A percentile compares a stretch with the other conserved stretches of the same genome.
Conservation (phyloP, 2,888 invertebrate genomes). For the Dimorphilus gyrociliatus region DNA sequence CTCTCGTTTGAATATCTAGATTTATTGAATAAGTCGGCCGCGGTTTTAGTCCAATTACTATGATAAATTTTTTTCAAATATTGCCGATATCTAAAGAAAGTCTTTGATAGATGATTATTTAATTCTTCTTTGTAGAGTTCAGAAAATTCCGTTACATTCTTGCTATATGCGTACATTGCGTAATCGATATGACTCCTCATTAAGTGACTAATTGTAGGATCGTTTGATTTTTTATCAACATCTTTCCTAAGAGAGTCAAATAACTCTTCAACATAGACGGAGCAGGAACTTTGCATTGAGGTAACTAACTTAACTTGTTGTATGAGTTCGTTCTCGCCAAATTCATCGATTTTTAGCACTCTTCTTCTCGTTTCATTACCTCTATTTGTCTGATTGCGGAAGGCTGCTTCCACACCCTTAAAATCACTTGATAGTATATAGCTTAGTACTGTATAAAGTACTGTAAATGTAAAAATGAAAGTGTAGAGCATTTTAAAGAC, state of each 20-base stretch:
- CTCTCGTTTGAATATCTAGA: slow-evolving; percentile 5
- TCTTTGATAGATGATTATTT: too few relatives aligned
- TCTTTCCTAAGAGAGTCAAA: slow-evolving; percentile 8
- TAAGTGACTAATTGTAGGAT: too few relatives aligned
- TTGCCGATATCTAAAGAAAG: slow-evolving; percentile 12
- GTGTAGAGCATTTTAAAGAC: slow-evolving; percentile 20
- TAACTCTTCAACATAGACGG: slow-evolving; percentile 12
- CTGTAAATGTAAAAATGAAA: slow-evolving; percentile 21
- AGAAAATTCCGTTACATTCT: too few relatives aligned
- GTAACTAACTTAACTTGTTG: slow-evolving; percentile 9
- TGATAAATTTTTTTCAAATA: slow-evolving; percentile 18
- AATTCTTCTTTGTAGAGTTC: too few relatives aligned
- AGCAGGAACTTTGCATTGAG: slow-evolving; percentile 12
- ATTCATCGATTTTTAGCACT: slow-evolving; percentile 2
- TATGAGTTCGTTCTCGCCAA: slow-evolving; percentile 8
- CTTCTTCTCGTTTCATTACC: slow-evolving; percentile 6
- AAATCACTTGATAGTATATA: slow-evolving; percentile 8
- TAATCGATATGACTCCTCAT: too few relatives aligned
- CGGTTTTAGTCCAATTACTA: slow-evolving; percentile 25
- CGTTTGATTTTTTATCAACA: slow-evolving; percentile 10
- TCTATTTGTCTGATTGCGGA: slow-evolving; percentile 5
- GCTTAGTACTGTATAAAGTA: slow-evolving; percentile 18
- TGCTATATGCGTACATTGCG: too few relatives aligned
- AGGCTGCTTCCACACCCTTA: slow-evolving; percentile 4
- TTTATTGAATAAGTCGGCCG: slow-evolving; percentile 12